Evolutionary conservation across 2,888 invertebrate genomes (phyloP).

Genomic region (Coelogynopora nodosa): DNA sequence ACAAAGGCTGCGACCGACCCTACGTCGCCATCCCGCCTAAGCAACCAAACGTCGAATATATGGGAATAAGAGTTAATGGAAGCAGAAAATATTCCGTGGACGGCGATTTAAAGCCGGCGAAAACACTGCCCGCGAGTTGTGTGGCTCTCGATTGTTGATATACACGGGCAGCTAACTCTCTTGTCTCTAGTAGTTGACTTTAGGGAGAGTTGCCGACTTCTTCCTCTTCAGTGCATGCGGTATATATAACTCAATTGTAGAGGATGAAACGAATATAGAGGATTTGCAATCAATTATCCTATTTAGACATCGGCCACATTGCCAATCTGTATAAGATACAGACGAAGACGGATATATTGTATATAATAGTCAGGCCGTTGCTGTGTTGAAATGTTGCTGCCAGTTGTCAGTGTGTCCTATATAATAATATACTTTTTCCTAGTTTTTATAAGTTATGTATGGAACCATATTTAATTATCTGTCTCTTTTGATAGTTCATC

Average conservation of each 20-base stretch:
- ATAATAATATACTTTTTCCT: too few species aligned
- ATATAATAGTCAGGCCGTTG: background rate
- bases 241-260: background rate
- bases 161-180: background rate
- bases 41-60: background rate
- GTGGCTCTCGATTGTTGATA: background rate
- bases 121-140: background rate
- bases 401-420: too few species aligned
- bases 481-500: background rate
- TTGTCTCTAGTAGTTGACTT: background rate
- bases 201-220: background rate
- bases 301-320: conserved; percentile 17
- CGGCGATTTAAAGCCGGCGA: background rate
- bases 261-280: background rate
- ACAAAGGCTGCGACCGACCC: background rate
- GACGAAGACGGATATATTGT: too few species aligned
- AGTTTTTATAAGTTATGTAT: background rate
- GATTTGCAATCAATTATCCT: conserved; percentile 20
- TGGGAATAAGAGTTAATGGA: background rate
- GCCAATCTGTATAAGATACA: background rate
- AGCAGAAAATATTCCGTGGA: background rate
- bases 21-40: background rate
- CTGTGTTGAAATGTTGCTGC: background rate
- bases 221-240: background rate
- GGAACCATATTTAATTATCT: background rate